These are phyloP conservation scores for Acanthurus lineatus DNA, from an alignment of 2,797 vertebrate species.

Conservation along the genomic window DNA sequence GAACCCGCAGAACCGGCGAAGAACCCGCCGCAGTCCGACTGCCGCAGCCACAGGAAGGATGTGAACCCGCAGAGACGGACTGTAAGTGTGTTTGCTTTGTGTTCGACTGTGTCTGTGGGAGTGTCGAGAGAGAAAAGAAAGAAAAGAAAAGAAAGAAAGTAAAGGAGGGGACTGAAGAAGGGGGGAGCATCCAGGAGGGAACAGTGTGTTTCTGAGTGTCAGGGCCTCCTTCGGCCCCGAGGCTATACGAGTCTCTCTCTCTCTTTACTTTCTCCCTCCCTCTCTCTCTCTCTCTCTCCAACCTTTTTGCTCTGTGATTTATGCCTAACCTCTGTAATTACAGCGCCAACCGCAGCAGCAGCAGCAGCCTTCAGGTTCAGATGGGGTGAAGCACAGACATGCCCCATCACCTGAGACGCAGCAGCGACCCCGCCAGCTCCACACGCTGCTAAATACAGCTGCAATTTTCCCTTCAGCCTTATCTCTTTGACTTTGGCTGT, in stretches of 20 bases:
- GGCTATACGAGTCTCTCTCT: slow-evolving; percentile 60
- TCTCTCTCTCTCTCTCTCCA: slow-evolving; percentile 29
- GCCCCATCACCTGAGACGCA: slow-evolving; percentile 72
- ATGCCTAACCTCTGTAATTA: slow-evolving; percentile 78
- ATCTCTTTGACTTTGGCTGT: slow-evolving; percentile 72
- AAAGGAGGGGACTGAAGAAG: slow-evolving; percentile 13
- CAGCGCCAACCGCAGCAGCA: slow-evolving; percentile 56
- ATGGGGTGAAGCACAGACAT: slow-evolving; percentile 78
- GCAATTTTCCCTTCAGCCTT: slow-evolving; percentile 78
- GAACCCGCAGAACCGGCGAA: slow-evolving; percentile 51
- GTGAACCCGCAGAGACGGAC: slow-evolving; percentile 30
- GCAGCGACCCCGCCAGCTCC: slow-evolving; percentile 52
- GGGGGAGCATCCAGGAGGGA: slow-evolving; percentile 50
- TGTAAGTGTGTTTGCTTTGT: slow-evolving; percentile 29
- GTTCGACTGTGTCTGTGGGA: slow-evolving; percentile 29
- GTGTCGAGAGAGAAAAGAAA: background rate
- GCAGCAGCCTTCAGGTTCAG: slow-evolving; percentile 76
- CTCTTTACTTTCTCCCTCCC: slow-evolving; percentile 57
- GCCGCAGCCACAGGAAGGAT: slow-evolving; percentile 54
- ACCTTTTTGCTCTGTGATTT: slow-evolving; percentile 72
- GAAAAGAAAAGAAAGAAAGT: slow-evolving; percentile 14
- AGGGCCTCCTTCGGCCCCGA: slow-evolving; percentile 62
- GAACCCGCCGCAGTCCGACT: slow-evolving; percentile 31
- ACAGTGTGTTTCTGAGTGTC: slow-evolving; percentile 66
- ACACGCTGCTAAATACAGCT: slow-evolving; percentile 54